Evolutionary conservation across 2,797 vertebrate species (phyloP).

Genomic region (Halcyon leucocephala): DNA sequence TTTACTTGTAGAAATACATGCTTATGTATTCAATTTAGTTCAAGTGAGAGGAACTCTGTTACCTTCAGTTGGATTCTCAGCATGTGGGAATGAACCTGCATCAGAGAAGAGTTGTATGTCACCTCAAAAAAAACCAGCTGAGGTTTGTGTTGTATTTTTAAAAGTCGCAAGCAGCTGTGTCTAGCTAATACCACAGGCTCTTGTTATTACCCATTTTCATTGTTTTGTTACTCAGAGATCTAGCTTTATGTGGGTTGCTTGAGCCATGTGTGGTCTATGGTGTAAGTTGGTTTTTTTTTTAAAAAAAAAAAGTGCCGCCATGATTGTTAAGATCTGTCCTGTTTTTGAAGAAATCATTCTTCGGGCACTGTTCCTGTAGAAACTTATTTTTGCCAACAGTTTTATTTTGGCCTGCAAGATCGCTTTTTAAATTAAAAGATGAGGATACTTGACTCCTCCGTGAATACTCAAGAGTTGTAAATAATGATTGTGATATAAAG

Average conservation of each 20-base stretch:
- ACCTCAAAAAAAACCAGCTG: neutral
- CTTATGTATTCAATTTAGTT: neutral
- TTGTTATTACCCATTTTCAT: neutral
- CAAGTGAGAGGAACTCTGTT: neutral
- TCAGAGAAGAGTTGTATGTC: neutral
- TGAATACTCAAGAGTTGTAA: conserved; percentile 48
- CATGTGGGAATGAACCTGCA: neutral
- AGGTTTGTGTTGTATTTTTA: neutral
- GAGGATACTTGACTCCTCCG: neutral
- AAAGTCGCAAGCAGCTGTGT: neutral
- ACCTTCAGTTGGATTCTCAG: neutral
- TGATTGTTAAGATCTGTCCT: conserved; percentile 25
- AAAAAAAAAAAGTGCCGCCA: neutral
- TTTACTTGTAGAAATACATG: neutral
- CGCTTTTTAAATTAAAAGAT: conserved; percentile 36
- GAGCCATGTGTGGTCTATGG: neutral
- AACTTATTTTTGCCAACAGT: conserved; percentile 61
- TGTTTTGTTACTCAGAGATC: neutral
- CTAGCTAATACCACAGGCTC: neutral
- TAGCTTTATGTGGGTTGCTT: neutral
- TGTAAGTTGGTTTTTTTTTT: neutral
- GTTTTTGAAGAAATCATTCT: conserved; percentile 64
- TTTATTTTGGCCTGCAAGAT: conserved; percentile 22
- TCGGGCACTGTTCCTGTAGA: conserved; percentile 45
- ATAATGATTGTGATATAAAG: conserved; percentile 61